phyloP scores from a whole-genome alignment of 2,113 vertebrate genomes.

The Colius striatus region DNA sequence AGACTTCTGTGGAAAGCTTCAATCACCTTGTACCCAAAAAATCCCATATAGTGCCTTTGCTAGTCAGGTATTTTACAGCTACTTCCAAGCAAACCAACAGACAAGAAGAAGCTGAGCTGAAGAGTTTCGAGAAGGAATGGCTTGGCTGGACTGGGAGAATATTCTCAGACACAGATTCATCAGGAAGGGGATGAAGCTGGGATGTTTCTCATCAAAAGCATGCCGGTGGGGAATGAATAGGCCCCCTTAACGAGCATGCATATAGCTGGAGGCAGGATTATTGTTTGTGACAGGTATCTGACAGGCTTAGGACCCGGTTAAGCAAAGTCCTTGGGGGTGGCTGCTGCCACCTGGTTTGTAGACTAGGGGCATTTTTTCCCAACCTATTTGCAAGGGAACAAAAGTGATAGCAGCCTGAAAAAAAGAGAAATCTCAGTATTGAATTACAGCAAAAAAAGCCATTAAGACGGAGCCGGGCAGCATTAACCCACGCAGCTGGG shows the following conservation, averaged over 20 bases:
- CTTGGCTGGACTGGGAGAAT: background rate
- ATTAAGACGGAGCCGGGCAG: rapidly evolving
- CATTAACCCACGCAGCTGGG: rapidly evolving
- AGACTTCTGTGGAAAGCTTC: rapidly evolving
- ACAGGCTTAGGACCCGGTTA: rapidly evolving
- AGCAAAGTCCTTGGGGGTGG: rapidly evolving
- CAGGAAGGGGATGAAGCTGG: background rate
- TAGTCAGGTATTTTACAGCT: background rate
- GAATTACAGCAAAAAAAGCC: background rate
- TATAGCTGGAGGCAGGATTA: background rate
- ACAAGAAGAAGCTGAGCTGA: too few relatives aligned
- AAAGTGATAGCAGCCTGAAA: background rate
- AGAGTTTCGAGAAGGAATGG: background rate
- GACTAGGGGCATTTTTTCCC: background rate
- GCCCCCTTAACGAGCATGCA: rapidly evolving
- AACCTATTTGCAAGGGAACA: rapidly evolving
- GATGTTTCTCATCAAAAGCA: background rate
- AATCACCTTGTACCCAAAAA: too few relatives aligned
- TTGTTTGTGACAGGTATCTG: rapidly evolving
- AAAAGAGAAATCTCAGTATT: background rate
- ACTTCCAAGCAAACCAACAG: background rate
- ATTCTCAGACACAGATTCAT: rapidly evolving
- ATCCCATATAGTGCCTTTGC: background rate
- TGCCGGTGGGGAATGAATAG: rapidly evolving
- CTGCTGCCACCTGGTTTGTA: rapidly evolving